phyloP scores from a whole-genome alignment of 1,140 invertebrate species.

The Cardiocondyla obscurior region DNA sequence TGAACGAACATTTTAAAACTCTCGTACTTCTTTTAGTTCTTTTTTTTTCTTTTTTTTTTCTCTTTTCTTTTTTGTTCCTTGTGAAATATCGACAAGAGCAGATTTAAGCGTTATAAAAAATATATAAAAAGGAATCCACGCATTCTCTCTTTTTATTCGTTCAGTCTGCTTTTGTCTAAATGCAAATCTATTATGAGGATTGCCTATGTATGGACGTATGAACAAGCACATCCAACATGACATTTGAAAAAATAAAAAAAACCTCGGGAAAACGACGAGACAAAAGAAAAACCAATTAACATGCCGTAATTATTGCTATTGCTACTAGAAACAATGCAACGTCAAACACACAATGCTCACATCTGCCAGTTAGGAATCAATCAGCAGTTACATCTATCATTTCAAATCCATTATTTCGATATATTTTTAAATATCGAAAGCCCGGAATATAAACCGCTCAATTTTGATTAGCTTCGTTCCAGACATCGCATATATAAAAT shows the following conservation, averaged over 20 bases:
- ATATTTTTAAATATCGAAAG: neutral
- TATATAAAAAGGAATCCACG: neutral
- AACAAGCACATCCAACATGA: neutral
- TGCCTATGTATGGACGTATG: neutral
- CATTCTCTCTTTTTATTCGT: neutral
- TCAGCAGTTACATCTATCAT: neutral
- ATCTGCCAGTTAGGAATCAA: neutral
- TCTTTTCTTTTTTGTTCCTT: neutral
- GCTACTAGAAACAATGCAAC: constrained; percentile 18
- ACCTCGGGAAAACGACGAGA: neutral
- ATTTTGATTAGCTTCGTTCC: neutral
- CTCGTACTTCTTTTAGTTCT: neutral
- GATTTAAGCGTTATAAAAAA: neutral
- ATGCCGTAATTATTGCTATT: constrained; percentile 24
- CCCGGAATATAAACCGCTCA: neutral
- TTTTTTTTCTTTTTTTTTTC: neutral
- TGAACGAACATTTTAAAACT: neutral
- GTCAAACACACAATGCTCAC: constrained; percentile 33
- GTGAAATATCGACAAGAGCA: constrained; percentile 6
- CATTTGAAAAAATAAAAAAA: neutral
- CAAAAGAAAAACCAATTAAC: constrained; percentile 19
- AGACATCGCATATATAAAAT: neutral
- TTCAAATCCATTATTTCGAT: neutral
- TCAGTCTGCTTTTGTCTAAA: neutral
- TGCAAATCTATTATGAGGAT: neutral